phyloP scores from a whole-genome alignment of 2,113 vertebrate species.

The Aythya baeri region DNA sequence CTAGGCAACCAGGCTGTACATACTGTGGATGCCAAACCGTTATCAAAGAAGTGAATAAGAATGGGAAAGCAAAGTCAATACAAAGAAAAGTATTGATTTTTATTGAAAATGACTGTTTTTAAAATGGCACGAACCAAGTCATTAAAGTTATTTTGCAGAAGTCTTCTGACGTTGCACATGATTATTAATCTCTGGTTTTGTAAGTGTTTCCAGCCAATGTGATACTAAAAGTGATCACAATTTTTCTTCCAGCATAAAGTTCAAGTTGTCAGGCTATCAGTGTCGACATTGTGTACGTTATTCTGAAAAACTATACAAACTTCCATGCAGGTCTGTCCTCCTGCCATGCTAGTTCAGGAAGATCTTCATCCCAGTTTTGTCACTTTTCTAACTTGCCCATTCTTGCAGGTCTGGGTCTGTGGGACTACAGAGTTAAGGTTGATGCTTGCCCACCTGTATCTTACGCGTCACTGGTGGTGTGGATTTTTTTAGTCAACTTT shows the following conservation, averaged over 20 bases:
- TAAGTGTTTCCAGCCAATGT: background rate
- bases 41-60: background rate
- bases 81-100: constrained; percentile 40
- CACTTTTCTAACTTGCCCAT: background rate
- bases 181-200: constrained; percentile 43
- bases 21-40: constrained; percentile 12
- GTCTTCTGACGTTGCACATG: constrained; percentile 35
- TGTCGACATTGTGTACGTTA: background rate
- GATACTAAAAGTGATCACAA: background rate
- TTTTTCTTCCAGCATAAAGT: background rate
- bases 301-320: background rate
- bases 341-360: background rate
- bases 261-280: background rate
- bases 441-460: background rate
- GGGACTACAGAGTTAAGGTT: background rate
- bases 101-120: constrained; percentile 48
- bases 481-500: background rate
- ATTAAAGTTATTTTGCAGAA: constrained; percentile 67
- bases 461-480: background rate
- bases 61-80: constrained; percentile 26
- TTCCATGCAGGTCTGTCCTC: background rate
- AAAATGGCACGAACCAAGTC: constrained; percentile 46
- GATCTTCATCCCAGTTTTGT: background rate
- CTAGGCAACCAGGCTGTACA: background rate
- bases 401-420: constrained; percentile 17